Evolutionary conservation across 2,888 invertebrate species (phyloP), one percentile per base, ranked within the genome.

Genomic region (Zygothrica quintamaculata): DNA sequence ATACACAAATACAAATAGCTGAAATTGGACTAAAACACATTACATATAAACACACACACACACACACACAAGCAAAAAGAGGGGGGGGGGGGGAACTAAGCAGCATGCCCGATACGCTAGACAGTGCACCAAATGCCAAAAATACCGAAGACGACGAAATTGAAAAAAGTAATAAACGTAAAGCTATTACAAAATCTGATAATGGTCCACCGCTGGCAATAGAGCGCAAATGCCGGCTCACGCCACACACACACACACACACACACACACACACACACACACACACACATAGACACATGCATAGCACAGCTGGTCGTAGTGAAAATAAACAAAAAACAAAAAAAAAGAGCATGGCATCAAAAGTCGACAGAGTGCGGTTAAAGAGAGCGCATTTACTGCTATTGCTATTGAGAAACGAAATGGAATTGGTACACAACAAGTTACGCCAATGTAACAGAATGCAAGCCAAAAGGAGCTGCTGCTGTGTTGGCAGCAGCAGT

Each of bases 151-250:
- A 73, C 76, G 74, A 65, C 65, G 69, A 82, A 78, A 74, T 71
- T 82, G 71, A 84, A 86, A 80, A 86, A 85, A 87, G 84, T 87
- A 85, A 85, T 85, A 85, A 85, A 78, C 87, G 85, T 87, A 87
- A 87, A 87, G 85, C 87, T 87, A 87, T 87, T 87, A 87, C 87
- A 80, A 88, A 88, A 87, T 88, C 88, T 87, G 88, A 88, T 87
- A 79, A 88, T 87, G 77, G 77, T 82, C 75, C 72, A 73, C 72
- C 68, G 79, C 84, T 77, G 78, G 81, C 86, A 74, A 69, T 75
- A 48, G 65, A 78, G 75, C 69, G 69, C 67, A 75, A 77, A 85
- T 73, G 79, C 79, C 86, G 85, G 77, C 84, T 43, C 55, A 77
- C 58, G 40, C n/a, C 65, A 58, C 43, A 61, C 39, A 55, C 22